Evolutionary conservation across 2,797 vertebrate species (phyloP).

Genomic region (Crenuchus spilurus): DNA sequence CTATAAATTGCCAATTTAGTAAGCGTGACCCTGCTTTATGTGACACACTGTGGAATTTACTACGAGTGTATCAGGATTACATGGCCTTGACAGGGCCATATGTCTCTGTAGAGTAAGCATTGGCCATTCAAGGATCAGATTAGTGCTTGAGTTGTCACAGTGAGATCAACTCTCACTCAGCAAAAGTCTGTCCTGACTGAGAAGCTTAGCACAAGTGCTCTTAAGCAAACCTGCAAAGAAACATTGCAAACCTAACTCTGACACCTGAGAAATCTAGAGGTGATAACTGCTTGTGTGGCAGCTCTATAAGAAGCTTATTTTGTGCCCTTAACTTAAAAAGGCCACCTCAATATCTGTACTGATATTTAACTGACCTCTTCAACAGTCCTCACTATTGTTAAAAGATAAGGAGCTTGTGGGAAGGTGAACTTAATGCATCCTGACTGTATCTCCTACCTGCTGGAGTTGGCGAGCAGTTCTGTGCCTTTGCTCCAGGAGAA

Average conservation of each 20-base stretch:
- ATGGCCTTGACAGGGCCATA: background rate
- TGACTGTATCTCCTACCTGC: slow-evolving; percentile 78
- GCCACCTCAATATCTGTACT: too few species aligned
- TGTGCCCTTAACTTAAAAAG: too few species aligned
- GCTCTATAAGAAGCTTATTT: background rate
- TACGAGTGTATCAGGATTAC: background rate
- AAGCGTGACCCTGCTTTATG: background rate
- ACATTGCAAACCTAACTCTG: background rate
- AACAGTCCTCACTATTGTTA: background rate
- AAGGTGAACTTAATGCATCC: background rate
- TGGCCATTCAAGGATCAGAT: slow-evolving; percentile 56
- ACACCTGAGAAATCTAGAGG: too few species aligned
- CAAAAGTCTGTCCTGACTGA: slow-evolving; percentile 49
- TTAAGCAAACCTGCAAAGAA: background rate
- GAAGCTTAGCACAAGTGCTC: slow-evolving; percentile 26
- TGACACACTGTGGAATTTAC: background rate
- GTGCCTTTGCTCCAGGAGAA: slow-evolving; percentile 95
- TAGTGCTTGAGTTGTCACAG: slow-evolving; percentile 63
- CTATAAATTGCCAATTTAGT: too few species aligned
- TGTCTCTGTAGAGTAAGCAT: background rate
- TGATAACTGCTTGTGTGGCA: background rate
- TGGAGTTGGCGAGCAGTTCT: slow-evolving; percentile 89
- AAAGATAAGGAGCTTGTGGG: background rate
- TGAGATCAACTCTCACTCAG: slow-evolving; percentile 40
- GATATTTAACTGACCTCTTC: background rate